Conservation (phyloP, 2,797 vertebrate species). For the Parauchenoglanis ngamensis region DNA sequence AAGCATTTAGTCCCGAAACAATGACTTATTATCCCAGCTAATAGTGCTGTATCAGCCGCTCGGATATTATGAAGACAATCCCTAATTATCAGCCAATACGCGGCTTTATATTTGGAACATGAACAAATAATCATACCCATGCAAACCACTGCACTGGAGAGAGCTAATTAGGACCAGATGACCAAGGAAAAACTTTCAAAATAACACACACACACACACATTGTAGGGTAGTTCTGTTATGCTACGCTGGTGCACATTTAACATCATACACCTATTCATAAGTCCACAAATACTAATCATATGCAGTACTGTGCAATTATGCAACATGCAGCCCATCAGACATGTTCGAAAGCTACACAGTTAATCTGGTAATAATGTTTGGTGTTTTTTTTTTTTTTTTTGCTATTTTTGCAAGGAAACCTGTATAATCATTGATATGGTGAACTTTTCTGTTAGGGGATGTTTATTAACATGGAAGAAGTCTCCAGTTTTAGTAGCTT, state of each 20-base stretch:
- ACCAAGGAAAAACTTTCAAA: conserved; percentile 72
- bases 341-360: neutral
- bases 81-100: conserved; percentile 71
- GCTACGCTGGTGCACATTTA: neutral
- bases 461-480: neutral
- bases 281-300: neutral
- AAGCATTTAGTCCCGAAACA: conserved; percentile 44
- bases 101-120: conserved; percentile 61
- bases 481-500: neutral
- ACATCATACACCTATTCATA: neutral
- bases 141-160: conserved; percentile 51
- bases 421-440: neutral
- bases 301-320: neutral
- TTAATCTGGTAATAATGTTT: neutral
- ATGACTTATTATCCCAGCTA: conserved; percentile 50
- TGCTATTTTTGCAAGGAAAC: neutral
- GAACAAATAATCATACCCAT: conserved; percentile 21
- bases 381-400: neutral
- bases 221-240: neutral
- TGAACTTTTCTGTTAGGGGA: neutral
- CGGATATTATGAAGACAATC: conserved; percentile 74
- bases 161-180: conserved; percentile 81
- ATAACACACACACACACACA: conserved; percentile 12
- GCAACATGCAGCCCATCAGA: neutral
- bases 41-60: conserved; percentile 49